phyloP scores from a whole-genome alignment of 1,140 invertebrate genomes.

The Nylanderia fulva region DNA sequence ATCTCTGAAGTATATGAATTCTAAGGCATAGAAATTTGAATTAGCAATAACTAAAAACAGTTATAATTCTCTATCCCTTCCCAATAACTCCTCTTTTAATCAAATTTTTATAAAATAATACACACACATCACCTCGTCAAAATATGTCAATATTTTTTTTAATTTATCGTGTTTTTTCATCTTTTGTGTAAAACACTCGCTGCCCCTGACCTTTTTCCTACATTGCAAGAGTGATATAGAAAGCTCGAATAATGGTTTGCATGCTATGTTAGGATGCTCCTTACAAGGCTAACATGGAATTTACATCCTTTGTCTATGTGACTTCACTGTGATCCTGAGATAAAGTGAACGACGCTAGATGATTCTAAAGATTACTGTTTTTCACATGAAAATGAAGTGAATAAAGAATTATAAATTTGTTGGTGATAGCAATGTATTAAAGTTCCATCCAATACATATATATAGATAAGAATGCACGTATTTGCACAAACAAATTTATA shows the following conservation, averaged over 20 bases:
- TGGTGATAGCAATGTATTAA: background rate
- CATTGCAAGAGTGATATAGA: background rate
- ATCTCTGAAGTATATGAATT: background rate
- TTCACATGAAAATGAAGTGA: background rate
- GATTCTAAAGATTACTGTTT: background rate
- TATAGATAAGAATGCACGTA: background rate
- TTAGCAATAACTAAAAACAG: background rate
- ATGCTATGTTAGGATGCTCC: conserved; percentile 30
- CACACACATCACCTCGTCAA: background rate
- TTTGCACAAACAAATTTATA: background rate
- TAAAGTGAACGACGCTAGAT: background rate
- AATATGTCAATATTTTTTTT: conserved; percentile 17
- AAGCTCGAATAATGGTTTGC: conserved; percentile 21
- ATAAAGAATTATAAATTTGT: background rate
- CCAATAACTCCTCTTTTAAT: background rate
- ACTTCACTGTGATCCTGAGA: background rate
- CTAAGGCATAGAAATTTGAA: background rate
- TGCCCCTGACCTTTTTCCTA: conserved; percentile 64
- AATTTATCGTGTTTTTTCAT: conserved; percentile 56
- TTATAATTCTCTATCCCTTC: background rate
- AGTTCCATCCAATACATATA: background rate
- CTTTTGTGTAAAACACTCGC: conserved; percentile 14
- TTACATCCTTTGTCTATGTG: background rate
- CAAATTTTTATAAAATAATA: background rate
- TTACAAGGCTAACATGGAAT: conserved; percentile 39